These are phyloP conservation scores for Arrhopalites spinosus DNA, from an alignment of 2,888 invertebrate genomes.

Conservation along the genomic window DNA sequence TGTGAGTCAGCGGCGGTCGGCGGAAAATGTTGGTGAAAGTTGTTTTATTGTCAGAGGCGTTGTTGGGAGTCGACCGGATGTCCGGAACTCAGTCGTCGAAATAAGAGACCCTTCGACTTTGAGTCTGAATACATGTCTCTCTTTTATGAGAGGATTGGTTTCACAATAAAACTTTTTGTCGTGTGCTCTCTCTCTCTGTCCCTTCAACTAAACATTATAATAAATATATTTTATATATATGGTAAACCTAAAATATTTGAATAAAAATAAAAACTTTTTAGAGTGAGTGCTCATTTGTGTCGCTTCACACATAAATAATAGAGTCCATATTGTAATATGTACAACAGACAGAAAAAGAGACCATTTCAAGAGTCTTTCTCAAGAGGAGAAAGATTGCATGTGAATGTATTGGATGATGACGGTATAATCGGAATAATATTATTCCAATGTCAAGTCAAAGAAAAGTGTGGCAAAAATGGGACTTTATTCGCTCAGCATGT, in stretches of 20 bases:
- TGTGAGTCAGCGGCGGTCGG: slow-evolving; percentile 30
- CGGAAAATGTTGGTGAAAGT: slow-evolving; percentile 40
- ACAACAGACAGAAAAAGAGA: background rate
- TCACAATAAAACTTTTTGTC: slow-evolving; percentile 32
- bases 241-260: too few species aligned
- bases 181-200: too few species aligned
- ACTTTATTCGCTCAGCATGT: slow-evolving; percentile 21
- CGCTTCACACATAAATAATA: too few species aligned
- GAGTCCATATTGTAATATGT: too few species aligned
- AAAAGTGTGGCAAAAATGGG: slow-evolving; percentile 14
- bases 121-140: too few species aligned
- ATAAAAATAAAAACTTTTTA: too few species aligned
- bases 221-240: too few species aligned
- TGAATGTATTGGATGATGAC: background rate
- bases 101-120: slow-evolving; percentile 6
- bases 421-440: too few species aligned
- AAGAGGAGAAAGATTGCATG: background rate
- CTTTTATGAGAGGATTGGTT: background rate
- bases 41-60: slow-evolving; percentile 42
- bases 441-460: background rate
- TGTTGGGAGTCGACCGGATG: slow-evolving; percentile 37
- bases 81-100: slow-evolving; percentile 40
- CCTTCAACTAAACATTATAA: too few species aligned
- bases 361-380: too few species aligned
- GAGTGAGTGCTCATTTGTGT: too few species aligned